Base-by-base conservation (phyloP, 2,888 invertebrate species). In the Antitype chi region DNA sequence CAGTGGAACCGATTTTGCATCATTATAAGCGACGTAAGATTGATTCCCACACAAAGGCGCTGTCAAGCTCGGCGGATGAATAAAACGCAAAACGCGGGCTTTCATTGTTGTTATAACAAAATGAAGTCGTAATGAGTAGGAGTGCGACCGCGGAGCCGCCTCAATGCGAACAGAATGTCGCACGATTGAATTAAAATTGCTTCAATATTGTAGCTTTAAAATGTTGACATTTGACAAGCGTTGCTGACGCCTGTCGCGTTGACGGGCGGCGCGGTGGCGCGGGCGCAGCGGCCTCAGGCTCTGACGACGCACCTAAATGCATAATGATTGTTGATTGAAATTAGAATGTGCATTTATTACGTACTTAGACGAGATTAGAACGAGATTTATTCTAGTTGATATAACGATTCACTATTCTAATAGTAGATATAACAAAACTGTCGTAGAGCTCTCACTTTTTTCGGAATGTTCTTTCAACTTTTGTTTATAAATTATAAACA, bases 41-140 rank as follows among this genome's bases (percentile, higher is more conserved):
- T 95, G 96, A 96, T 95, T 95, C 94, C 89, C 87, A 89, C 89
- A 96, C 96, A 96, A 95, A 93, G 91, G 81, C 87, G 91, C 94
- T 93, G 96, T 95, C 96, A 94, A 93, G 92, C 89, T 91, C 90
- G 85, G 90, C 89, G 90, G 91, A 91, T 91, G 94, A 94, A 94
- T 94, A 93, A 94, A 94, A 91, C 89, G 91, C 90, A 85, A 90
- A 90, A 88, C 87, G 88, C 86, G 76, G 89, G 87, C 90, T 88
- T 82, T 90, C 91, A 95, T 96, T 96, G 95, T 96, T 95, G 95
- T 95, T 94, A 94, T 92, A 95, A 94, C 93, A 95, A 96, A 96
- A 96, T 96, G 94, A 96, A 96, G 96, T 91, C 94, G 92, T 96
- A 96, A 96, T 96, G 95, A 96, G 96, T 93, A 91, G 93, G 91